Conservation (phyloP, 30 jellyfish, hydroid and myxozoan species). For the Aurelia aurita region DNA sequence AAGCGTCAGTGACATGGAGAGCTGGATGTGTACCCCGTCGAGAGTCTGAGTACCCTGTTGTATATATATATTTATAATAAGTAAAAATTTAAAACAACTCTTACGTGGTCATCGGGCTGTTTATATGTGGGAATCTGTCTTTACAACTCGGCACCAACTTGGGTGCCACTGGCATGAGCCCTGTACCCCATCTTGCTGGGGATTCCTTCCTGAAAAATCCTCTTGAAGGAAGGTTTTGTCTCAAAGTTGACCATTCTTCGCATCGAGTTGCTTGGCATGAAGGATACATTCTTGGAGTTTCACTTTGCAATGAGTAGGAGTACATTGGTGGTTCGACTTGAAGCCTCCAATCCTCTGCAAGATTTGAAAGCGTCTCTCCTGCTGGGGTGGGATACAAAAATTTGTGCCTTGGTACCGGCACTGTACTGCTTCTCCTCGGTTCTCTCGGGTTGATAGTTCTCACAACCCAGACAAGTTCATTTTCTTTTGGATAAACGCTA, state of each 20-base stretch:
- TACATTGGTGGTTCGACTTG: slow-evolving; percentile 76
- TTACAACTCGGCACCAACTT: slow-evolving; percentile 1
- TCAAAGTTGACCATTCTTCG: slow-evolving; percentile 89
- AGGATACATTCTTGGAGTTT: slow-evolving; percentile 25
- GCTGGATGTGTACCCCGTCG: too few relatives aligned
- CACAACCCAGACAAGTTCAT: slow-evolving; percentile 85
- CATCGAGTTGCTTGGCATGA: slow-evolving; percentile 84
- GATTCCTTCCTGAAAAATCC: slow-evolving; percentile 17
- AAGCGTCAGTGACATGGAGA: too few relatives aligned
- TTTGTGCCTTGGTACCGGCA: slow-evolving; percentile 84
- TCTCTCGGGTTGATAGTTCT: slow-evolving; percentile 64
- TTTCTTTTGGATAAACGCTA: slow-evolving; percentile 45
- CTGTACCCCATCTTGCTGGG: slow-evolving; percentile 88
- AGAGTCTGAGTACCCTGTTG: too few relatives aligned
- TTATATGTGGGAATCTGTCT: slow-evolving; percentile 63
- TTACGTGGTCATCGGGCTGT: slow-evolving; percentile 88
- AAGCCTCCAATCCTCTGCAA: slow-evolving; percentile 74
- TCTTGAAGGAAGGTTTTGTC: slow-evolving; percentile 77
- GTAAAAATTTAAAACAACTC: neutral
- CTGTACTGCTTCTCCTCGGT: slow-evolving; percentile 69
- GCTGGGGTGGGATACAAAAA: slow-evolving; percentile 39
- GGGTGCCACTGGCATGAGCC: slow-evolving; percentile 12
- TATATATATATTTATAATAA: too few relatives aligned
- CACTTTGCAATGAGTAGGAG: slow-evolving; percentile 35
- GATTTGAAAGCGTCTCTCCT: slow-evolving; percentile 21